Percentiles rank a stretch among this genome's conserved stretches.
phyloP scores from a whole-genome alignment of 2,113 vertebrate genomes.

The Martes martes region DNA sequence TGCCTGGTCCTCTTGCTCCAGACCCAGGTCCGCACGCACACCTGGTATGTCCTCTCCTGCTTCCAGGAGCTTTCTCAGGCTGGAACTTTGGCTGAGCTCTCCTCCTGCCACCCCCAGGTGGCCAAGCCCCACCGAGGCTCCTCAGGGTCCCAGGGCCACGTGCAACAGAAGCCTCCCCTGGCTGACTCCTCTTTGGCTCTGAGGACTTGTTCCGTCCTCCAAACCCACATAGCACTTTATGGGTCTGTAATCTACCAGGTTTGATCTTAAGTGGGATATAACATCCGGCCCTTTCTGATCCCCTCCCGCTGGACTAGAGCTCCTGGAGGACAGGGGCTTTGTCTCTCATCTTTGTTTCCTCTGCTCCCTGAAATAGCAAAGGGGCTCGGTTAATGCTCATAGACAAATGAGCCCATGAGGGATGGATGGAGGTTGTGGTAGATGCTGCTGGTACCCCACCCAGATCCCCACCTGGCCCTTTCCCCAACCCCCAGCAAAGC shows the following conservation, averaged over 20 bases:
- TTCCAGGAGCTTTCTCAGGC: not conserved
- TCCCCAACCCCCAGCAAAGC: not conserved
- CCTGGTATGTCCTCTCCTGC: rapidly evolving
- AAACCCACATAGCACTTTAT: not conserved
- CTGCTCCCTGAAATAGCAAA: not conserved
- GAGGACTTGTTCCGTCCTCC: not conserved
- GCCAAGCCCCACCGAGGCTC: not conserved
- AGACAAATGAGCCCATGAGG: not conserved
- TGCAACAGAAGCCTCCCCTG: not conserved
- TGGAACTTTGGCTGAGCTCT: not conserved
- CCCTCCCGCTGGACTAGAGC: not conserved
- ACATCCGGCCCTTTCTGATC: not conserved
- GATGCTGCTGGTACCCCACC: too few species aligned
- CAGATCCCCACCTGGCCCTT: not conserved
- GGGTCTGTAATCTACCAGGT: not conserved
- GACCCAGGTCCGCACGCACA: rapidly evolving
- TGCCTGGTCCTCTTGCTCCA: not conserved
- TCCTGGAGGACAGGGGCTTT: rapidly evolving
- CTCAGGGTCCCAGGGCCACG: not conserved
- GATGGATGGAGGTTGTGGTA: not conserved
- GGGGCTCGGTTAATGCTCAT: rapidly evolving
- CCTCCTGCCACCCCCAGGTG: rapidly evolving
- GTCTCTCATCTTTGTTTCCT: not conserved
- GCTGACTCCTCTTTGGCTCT: not conserved
- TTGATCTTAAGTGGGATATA: not conserved